These are phyloP conservation scores for Lucifuga dentata DNA, from an alignment of 2,113 vertebrate genomes.

Conservation along the genomic window DNA sequence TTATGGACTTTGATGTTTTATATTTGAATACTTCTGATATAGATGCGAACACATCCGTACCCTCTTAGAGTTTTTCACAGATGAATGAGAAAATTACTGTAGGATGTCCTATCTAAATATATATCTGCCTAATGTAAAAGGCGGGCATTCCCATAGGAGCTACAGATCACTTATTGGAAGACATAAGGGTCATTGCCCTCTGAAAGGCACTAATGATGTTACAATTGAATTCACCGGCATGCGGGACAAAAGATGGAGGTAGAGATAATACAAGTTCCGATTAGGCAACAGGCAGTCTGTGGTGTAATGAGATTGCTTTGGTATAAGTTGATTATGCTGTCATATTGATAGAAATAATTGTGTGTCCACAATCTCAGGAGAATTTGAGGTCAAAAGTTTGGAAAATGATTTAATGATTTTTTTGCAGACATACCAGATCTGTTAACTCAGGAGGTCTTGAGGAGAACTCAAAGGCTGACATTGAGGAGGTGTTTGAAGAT, in stretches of 20 bases:
- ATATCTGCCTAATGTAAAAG: slow-evolving; percentile 37
- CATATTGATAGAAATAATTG: slow-evolving; percentile 72
- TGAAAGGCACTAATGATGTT: slow-evolving; percentile 70
- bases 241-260: slow-evolving; percentile 63
- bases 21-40: no score
- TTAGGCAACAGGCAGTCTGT: slow-evolving; percentile 65
- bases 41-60: not conserved
- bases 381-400: slow-evolving; percentile 39
- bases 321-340: slow-evolving; percentile 73
- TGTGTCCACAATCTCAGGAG: slow-evolving; percentile 68
- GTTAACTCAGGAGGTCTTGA: slow-evolving; percentile 16
- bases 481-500: slow-evolving; percentile 4
- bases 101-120: slow-evolving; percentile 19
- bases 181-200: slow-evolving; percentile 46
- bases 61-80: not conserved
- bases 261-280: slow-evolving; percentile 66
- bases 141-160: slow-evolving; percentile 30
- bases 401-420: slow-evolving; percentile 24
- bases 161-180: slow-evolving; percentile 57
- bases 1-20: not conserved
- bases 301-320: slow-evolving; percentile 65
- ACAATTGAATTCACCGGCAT: slow-evolving; percentile 67
- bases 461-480: not conserved
- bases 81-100: slow-evolving; percentile 39
- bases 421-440: slow-evolving; percentile 8